Conservation (phyloP, 2,888 invertebrate genomes). For the Drosophila meridionalis region DNA sequence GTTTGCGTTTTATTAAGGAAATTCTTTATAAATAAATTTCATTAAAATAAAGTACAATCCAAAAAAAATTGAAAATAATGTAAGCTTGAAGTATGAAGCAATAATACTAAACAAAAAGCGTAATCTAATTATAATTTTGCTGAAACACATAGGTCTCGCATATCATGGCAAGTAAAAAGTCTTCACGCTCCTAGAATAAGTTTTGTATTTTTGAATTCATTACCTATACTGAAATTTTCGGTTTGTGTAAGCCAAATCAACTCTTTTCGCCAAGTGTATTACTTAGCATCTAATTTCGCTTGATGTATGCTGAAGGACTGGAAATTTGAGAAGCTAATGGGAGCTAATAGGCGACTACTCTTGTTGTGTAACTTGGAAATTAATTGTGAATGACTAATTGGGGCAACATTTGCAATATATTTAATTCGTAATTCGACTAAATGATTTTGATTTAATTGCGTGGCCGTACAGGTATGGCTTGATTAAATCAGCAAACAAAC, state of each 20-base stretch:
- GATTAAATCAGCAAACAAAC: not conserved
- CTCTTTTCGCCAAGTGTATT: not conserved
- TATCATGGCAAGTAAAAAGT: too few relatives aligned
- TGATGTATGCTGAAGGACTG: not conserved
- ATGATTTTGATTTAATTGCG: slow-evolving; percentile 3
- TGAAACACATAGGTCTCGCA: too few relatives aligned
- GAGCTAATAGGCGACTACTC: not conserved
- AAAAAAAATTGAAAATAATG: too few relatives aligned
- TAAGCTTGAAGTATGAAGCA: too few relatives aligned
- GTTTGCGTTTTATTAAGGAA: too few relatives aligned
- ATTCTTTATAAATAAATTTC: too few relatives aligned
- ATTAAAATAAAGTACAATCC: too few relatives aligned
- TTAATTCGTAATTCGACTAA: slow-evolving; percentile 16
- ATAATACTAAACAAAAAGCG: too few relatives aligned
- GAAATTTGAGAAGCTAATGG: slow-evolving; percentile 5
- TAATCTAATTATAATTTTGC: too few relatives aligned
- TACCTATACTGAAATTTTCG: not conserved
- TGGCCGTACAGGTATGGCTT: not conserved
- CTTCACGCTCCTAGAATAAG: too few relatives aligned
- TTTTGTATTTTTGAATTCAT: not conserved
- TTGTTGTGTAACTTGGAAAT: slow-evolving; percentile 16
- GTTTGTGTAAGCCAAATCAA: not conserved
- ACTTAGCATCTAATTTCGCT: not conserved
- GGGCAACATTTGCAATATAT: slow-evolving; percentile 18
- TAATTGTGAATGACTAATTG: slow-evolving; percentile 53